A percentile compares a stretch with the other conserved stretches of the same genome.
Conservation (phyloP, 2,888 invertebrate genomes). For the Apeira syringaria region DNA sequence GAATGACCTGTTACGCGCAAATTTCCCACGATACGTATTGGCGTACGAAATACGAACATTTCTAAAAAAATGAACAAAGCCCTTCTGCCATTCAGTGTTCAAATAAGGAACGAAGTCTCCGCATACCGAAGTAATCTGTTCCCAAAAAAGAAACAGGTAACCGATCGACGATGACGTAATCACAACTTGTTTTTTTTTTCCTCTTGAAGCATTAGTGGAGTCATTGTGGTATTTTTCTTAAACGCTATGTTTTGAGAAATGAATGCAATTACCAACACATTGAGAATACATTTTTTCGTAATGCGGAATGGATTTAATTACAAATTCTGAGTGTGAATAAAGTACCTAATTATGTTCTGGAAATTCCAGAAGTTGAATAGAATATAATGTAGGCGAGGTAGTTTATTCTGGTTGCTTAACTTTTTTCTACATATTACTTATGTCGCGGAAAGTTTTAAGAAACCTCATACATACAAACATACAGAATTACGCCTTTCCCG, state of each 20-base stretch:
- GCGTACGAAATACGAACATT: constrained; percentile 16
- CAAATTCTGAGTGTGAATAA: constrained; percentile 4
- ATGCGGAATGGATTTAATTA: constrained; percentile 9
- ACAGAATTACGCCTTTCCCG: too few species aligned
- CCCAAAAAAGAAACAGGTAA: constrained; percentile 45
- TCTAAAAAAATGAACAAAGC: constrained; percentile 18
- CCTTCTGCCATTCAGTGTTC: constrained; percentile 19
- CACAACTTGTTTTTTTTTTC: neutral
- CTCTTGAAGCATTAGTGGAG: neutral
- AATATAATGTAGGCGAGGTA: too few species aligned
- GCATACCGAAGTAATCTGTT: constrained; percentile 53
- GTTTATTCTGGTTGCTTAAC: too few species aligned
- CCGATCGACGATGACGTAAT: constrained; percentile 39
- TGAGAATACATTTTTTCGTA: constrained; percentile 1
- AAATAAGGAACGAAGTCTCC: constrained; percentile 27
- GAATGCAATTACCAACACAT: neutral
- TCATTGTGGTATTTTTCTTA: constrained; percentile 3
- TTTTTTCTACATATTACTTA: too few species aligned
- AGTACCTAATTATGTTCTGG: constrained; percentile 4
- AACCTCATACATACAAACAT: too few species aligned
- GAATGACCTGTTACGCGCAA: constrained; percentile 25
- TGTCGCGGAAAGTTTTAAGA: too few species aligned
- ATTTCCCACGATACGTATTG: constrained; percentile 43
- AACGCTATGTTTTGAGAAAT: constrained; percentile 4
- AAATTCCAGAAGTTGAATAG: constrained; percentile 8